Evolutionary conservation across 2,888 invertebrate species (phyloP).

Genomic region (Xestobium rufovillosum): DNA sequence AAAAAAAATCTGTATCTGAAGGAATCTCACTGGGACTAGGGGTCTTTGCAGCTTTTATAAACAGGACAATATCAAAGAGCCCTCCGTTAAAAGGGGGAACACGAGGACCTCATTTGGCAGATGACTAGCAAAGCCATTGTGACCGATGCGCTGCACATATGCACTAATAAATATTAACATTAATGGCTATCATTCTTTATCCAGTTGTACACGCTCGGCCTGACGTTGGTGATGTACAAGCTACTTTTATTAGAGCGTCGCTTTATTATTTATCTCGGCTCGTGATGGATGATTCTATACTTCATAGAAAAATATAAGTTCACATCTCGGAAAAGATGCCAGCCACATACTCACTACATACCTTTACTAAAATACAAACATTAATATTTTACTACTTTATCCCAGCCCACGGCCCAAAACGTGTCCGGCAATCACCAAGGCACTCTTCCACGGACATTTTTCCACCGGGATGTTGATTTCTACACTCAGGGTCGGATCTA

Average conservation of each 20-base stretch:
- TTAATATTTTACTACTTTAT: too few relatives aligned
- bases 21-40: background rate
- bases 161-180: slow-evolving; percentile 25
- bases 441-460: too few relatives aligned
- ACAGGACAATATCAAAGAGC: background rate
- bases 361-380: too few relatives aligned
- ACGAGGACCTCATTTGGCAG: slow-evolving; percentile 2
- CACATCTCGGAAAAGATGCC: slow-evolving; percentile 21
- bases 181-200: slow-evolving; percentile 24
- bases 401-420: too few relatives aligned
- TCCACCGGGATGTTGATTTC: too few relatives aligned
- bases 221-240: slow-evolving; percentile 24
- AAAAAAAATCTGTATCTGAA: too few relatives aligned
- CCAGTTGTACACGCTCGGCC: slow-evolving; percentile 18
- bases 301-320: slow-evolving; percentile 25
- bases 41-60: background rate
- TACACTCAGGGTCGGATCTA: too few relatives aligned
- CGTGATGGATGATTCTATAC: slow-evolving; percentile 27
- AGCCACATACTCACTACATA: too few relatives aligned
- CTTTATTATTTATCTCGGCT: slow-evolving; percentile 27
- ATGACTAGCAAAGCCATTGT: slow-evolving; percentile 1
- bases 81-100: slow-evolving; percentile 1
- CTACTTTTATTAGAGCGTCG: slow-evolving; percentile 26
- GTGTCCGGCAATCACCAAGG: too few relatives aligned
- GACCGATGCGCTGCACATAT: slow-evolving; percentile 13